These are phyloP conservation scores for Euschistus heros DNA, from an alignment of 1,140 invertebrate genomes.

Conservation along the genomic window DNA sequence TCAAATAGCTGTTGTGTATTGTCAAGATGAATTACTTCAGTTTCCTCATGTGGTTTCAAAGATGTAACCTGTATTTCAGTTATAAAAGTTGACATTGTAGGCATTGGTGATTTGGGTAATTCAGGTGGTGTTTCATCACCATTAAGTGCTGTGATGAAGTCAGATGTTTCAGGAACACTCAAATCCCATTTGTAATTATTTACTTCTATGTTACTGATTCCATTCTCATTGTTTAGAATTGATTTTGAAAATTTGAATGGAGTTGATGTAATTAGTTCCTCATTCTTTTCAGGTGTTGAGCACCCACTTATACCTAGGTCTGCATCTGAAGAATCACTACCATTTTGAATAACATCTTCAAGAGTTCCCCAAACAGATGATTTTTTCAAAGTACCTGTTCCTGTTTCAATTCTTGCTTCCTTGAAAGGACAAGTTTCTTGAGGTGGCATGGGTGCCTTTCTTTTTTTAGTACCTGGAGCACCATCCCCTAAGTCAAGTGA, in stretches of 20 bases:
- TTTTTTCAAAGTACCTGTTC: conserved; percentile 54
- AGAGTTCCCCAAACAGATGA: conserved; percentile 63
- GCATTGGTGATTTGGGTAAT: conserved; percentile 37
- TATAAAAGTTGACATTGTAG: conserved; percentile 27
- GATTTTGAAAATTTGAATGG: conserved; percentile 25
- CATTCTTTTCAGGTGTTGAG: conserved; percentile 26
- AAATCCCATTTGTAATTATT: conserved; percentile 25
- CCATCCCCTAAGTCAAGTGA: conserved; percentile 67
- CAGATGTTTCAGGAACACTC: conserved; percentile 21
- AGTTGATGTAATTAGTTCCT: conserved; percentile 24
- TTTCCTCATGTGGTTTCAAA: neutral
- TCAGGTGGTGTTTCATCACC: conserved; percentile 34
- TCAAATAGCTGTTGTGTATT: conserved; percentile 8
- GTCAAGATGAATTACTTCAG: conserved; percentile 18
- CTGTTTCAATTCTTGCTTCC: conserved; percentile 46
- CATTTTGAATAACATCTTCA: conserved; percentile 53
- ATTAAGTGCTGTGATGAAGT: conserved; percentile 26
- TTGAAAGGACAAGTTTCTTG: conserved; percentile 37
- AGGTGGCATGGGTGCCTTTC: conserved; percentile 47
- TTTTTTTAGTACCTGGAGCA: conserved; percentile 46
- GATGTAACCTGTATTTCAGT: conserved; percentile 29
- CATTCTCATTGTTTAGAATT: conserved; percentile 13
- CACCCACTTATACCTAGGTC: conserved; percentile 26
- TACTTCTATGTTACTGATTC: conserved; percentile 16
- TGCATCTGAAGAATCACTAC: conserved; percentile 25